phyloP scores from a whole-genome alignment of 2,113 vertebrate genomes.

The Amphiprion ocellaris region DNA sequence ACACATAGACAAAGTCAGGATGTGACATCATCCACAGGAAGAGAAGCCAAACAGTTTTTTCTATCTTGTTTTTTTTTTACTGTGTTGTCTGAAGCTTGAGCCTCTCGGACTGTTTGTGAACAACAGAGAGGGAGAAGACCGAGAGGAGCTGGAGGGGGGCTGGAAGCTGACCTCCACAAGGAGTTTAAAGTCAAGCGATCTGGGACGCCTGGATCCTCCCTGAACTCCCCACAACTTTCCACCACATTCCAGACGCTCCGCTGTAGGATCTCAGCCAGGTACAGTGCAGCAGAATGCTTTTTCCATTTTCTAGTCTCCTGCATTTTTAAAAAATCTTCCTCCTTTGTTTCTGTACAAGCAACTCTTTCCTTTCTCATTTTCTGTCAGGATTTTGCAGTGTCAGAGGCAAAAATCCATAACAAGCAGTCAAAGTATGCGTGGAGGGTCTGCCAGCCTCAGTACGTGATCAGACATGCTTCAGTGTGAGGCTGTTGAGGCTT shows the following conservation, averaged over 20 bases:
- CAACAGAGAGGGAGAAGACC: conserved; percentile 38
- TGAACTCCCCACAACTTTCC: conserved; percentile 68
- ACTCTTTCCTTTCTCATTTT: not conserved
- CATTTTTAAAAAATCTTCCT: conserved; percentile 5
- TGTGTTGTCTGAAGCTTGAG: conserved; percentile 62
- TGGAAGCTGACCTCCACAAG: conserved; percentile 54
- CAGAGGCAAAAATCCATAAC: conserved; percentile 34
- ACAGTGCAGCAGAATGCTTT: conserved; percentile 60
- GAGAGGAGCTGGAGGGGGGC: conserved; percentile 61
- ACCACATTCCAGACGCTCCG: conserved; percentile 67
- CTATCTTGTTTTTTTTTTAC: conserved; percentile 38
- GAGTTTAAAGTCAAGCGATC: conserved; percentile 54
- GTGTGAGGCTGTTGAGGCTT: conserved; percentile 47
- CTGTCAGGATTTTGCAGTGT: conserved; percentile 10
- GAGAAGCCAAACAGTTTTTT: conserved; percentile 82
- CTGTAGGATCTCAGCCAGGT: conserved; percentile 77
- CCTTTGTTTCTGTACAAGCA: conserved; percentile 10
- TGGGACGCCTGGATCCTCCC: conserved; percentile 52
- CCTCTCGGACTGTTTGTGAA: conserved; percentile 49
- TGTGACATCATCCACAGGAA: conserved; percentile 91
- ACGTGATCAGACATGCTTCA: conserved; percentile 73
- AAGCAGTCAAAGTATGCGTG: conserved; percentile 30
- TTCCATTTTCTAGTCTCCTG: conserved; percentile 40
- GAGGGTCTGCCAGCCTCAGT: conserved; percentile 29
- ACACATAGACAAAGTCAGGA: conserved; percentile 88